Conservation (phyloP, 30 jellyfish, hydroid and myxozoan species). For the Aurelia sp. region DNA sequence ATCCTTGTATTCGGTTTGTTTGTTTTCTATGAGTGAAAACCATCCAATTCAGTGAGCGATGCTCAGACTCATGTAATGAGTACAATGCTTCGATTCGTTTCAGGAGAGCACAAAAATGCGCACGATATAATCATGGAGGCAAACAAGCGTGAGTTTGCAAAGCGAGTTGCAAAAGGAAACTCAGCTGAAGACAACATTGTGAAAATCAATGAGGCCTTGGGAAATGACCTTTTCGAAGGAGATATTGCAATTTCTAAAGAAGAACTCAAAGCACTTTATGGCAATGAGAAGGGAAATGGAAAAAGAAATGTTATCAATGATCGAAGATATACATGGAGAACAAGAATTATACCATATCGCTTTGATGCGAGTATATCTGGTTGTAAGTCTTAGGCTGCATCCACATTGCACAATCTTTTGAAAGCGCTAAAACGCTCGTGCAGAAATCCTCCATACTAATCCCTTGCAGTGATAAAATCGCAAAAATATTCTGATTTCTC, state of each 20-base stretch:
- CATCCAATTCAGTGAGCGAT: too few relatives aligned
- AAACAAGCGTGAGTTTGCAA: background rate
- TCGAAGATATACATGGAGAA: constrained; percentile 17
- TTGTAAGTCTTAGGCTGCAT: too few relatives aligned
- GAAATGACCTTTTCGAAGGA: constrained; percentile 38
- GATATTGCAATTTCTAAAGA: constrained; percentile 19
- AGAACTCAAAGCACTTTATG: background rate
- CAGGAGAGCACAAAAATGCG: constrained; percentile 25
- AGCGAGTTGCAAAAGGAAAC: background rate
- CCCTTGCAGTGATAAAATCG: too few relatives aligned
- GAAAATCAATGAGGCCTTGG: constrained; percentile 6
- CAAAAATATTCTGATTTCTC: too few relatives aligned
- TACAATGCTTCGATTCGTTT: too few relatives aligned
- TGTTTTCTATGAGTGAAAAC: too few relatives aligned
- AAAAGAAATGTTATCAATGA: constrained; percentile 8
- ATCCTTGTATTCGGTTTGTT: too few relatives aligned
- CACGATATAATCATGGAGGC: constrained; percentile 43
- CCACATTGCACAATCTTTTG: too few relatives aligned
- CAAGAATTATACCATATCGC: constrained; percentile 27
- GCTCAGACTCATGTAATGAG: too few relatives aligned
- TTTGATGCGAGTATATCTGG: background rate
- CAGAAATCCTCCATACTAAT: too few relatives aligned
- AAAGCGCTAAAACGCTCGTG: too few relatives aligned
- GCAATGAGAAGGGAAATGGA: background rate
- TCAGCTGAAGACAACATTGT: constrained; percentile 50